Evolutionary conservation across 92 coral and sea anemone genomes (phyloP), one percentile per base, ranked within the genome.

Genomic region (Blastomussa wellsi): DNA sequence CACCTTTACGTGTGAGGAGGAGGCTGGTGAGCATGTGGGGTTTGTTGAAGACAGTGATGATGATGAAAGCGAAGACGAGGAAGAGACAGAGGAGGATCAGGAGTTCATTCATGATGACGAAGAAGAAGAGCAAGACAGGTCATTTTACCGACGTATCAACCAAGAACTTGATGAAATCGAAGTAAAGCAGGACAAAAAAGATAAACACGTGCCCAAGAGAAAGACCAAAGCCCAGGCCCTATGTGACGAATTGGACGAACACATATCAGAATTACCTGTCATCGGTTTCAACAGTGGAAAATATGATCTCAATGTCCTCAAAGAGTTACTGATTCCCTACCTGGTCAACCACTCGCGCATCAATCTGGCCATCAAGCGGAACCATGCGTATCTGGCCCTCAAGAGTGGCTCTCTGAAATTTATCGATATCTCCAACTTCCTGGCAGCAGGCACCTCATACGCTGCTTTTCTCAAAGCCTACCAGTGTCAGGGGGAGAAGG

Each of bases 381-480:
- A 51, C 22, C 14, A 5, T 22, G 16, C 14, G 29, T 33, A 31
- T 35, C 82, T 87, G 83, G 65, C 72, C 29, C 44, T 88, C 24
- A 89, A 81, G 62, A 83, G 84, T 4, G 89, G 84, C 3, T 73
- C 67, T 33, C 72, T 87, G 57, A 90, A 90, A 49, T 67, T 82
- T 41, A 71, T 90, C 33, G 93, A 90, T 42, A 82, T 86, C 0
- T 65, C 93, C 28, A 86, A 90, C 84, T 86, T 82, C 72, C 52
- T 90, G 6, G 93, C 90, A 0, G 86, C 90, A 3, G 86, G 93
- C 0, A 81, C 82, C 88, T 76, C 39, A 36, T 90, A 90, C 31
- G 82, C 60, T 19, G 84, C 86, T 64, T 90, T 90, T 65, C 73
- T 90, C 8, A 86, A 90, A 29, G 88, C 90, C 3, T 86, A 77